Percentiles rank a stretch among this genome's conserved stretches.
These are phyloP conservation scores for Lepidocolaptes lacrymiger DNA, from an alignment of 2,797 vertebrate genomes.

Conservation along the genomic window DNA sequence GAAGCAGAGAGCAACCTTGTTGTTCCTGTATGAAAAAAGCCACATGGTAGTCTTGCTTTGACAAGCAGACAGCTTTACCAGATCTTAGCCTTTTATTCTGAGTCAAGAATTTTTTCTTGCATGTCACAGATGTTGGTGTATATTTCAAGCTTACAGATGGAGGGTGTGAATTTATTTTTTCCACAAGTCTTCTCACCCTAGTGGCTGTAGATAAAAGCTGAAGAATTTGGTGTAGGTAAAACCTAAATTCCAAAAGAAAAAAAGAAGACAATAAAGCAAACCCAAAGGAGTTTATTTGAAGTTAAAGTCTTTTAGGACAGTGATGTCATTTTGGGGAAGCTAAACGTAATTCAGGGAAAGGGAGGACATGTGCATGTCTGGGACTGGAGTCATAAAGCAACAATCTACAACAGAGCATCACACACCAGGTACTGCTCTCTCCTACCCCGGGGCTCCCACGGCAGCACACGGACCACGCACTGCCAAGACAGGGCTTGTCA, in stretches of 20 bases:
- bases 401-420: not conserved
- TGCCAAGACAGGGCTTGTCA: not conserved
- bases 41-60: not conserved
- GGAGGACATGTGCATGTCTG: not conserved
- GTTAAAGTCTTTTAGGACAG: not conserved
- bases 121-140: not conserved
- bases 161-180: slow-evolving; percentile 5
- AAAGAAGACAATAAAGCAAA: not conserved
- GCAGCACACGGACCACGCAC: not conserved
- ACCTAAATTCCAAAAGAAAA: not conserved
- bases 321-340: not conserved
- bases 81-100: not conserved
- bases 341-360: not conserved
- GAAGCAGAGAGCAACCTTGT: not conserved
- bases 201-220: not conserved
- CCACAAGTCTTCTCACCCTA: not conserved
- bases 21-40: not conserved
- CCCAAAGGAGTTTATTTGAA: not conserved
- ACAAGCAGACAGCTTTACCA: not conserved
- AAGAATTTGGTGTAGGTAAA: not conserved
- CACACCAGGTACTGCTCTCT: not conserved
- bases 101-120: not conserved
- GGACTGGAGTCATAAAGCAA: not conserved
- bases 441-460: not conserved
- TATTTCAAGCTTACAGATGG: not conserved